Conservation (phyloP, 2,888 invertebrate genomes). For the Apodemia zela region DNA sequence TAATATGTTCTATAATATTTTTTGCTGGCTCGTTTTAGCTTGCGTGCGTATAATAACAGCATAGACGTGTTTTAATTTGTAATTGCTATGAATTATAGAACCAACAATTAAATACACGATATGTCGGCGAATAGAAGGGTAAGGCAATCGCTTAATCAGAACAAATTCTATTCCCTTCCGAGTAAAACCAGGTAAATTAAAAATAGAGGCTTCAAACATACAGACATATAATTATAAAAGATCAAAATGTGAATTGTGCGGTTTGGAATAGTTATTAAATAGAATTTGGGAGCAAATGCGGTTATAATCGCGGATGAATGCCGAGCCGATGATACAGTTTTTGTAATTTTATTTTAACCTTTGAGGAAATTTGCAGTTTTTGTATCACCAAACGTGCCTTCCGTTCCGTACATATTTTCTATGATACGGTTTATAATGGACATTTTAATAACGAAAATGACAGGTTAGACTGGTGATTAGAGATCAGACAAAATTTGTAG, state of each 20-base stretch:
- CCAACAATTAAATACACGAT: conserved; percentile 50
- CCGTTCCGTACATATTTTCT: conserved; percentile 40
- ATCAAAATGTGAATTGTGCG: conserved; percentile 60
- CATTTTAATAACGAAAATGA: conserved; percentile 59
- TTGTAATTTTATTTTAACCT: conserved; percentile 47
- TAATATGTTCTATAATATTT: conserved; percentile 15
- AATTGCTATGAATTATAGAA: conserved; percentile 37
- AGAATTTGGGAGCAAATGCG: conserved; percentile 65
- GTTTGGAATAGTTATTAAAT: conserved; percentile 66
- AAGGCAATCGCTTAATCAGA: conserved; percentile 55
- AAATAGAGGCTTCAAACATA: conserved; percentile 38
- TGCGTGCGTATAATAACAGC: conserved; percentile 35
- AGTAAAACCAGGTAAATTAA: conserved; percentile 59
- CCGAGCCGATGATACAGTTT: conserved; percentile 44
- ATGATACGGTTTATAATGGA: conserved; percentile 35
- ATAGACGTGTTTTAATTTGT: conserved; percentile 32
- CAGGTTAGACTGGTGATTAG: conserved; percentile 48
- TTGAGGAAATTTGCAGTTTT: conserved; percentile 42
- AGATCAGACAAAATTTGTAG: conserved; percentile 49
- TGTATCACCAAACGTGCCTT: conserved; percentile 52
- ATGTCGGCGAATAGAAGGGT: conserved; percentile 42
- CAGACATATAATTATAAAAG: conserved; percentile 73
- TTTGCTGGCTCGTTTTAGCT: conserved; percentile 16
- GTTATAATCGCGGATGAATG: conserved; percentile 74
- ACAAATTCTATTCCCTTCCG: conserved; percentile 45